Evolutionary conservation across 2,113 vertebrate species (phyloP).

Genomic region (Mohoua ochrocephala): DNA sequence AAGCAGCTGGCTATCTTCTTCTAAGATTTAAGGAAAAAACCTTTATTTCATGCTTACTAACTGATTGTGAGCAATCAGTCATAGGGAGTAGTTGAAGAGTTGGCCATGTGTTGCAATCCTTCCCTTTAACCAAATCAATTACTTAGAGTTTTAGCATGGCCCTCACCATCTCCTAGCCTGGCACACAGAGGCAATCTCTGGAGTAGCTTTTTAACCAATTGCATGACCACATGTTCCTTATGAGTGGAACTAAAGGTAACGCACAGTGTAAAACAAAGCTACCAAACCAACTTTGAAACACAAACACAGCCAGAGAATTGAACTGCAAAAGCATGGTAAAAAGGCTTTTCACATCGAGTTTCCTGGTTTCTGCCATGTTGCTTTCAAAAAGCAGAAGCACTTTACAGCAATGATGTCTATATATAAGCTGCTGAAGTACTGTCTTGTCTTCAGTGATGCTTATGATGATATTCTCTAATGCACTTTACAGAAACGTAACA

Average conservation of each 20-base stretch:
- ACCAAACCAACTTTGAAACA: neutral
- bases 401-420: slow-evolving; percentile 5
- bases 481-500: neutral
- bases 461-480: slow-evolving; percentile 34
- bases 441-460: slow-evolving; percentile 35
- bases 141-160: neutral
- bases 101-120: neutral
- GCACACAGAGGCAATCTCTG: neutral
- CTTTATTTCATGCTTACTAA: neutral
- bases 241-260: neutral
- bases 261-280: neutral
- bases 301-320: neutral
- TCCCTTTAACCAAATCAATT: neutral
- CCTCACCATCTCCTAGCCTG: neutral
- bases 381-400: slow-evolving; percentile 4
- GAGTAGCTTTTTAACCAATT: neutral
- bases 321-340: neutral
- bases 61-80: neutral
- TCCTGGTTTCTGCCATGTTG: slow-evolving; percentile 30
- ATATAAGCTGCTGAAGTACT: slow-evolving; percentile 13
- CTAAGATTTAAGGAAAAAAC: neutral
- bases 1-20: neutral
- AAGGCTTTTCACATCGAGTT: neutral
- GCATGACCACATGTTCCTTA: neutral
- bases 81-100: neutral